These are phyloP conservation scores for Anthonomus grandis DNA, from an alignment of 1,140 invertebrate genomes.

Conservation along the genomic window DNA sequence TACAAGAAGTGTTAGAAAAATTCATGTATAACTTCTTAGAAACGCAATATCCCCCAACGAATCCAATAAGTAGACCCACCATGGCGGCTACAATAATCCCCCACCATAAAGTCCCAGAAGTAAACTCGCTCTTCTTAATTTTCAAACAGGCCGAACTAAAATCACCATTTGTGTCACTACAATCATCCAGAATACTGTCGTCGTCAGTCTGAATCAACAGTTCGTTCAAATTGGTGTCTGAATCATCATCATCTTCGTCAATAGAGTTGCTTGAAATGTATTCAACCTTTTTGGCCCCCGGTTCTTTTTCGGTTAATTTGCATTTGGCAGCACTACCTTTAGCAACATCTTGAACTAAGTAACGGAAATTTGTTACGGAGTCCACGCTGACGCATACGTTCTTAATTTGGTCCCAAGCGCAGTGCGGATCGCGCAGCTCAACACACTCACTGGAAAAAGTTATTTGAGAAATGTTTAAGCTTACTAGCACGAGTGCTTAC, in stretches of 20 bases:
- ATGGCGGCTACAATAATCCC: slow-evolving; percentile 69
- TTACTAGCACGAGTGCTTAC: slow-evolving; percentile 47
- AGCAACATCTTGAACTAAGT: slow-evolving; percentile 43
- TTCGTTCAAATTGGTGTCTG: slow-evolving; percentile 11
- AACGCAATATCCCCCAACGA: slow-evolving; percentile 78
- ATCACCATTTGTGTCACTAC: slow-evolving; percentile 25
- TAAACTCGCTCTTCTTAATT: slow-evolving; percentile 69
- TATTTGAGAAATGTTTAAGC: not conserved
- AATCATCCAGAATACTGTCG: slow-evolving; percentile 9
- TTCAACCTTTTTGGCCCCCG: slow-evolving; percentile 27
- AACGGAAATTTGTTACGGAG: slow-evolving; percentile 41
- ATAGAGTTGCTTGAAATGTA: slow-evolving; percentile 19
- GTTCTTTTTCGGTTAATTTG: slow-evolving; percentile 30
- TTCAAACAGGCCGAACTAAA: slow-evolving; percentile 17
- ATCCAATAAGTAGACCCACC: slow-evolving; percentile 75
- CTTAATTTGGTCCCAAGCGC: slow-evolving; percentile 86
- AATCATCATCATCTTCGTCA: slow-evolving; percentile 22
- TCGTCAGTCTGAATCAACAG: slow-evolving; percentile 12
- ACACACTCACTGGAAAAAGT: slow-evolving; percentile 76
- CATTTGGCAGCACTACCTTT: slow-evolving; percentile 40
- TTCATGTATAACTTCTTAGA: slow-evolving; percentile 72
- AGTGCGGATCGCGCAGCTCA: slow-evolving; percentile 92
- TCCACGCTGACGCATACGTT: slow-evolving; percentile 59
- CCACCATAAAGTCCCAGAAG: slow-evolving; percentile 75
- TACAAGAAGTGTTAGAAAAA: slow-evolving; percentile 67